Evolutionary conservation across 2,888 invertebrate species (phyloP).

Genomic region (Sinohyriopsis cumingii): DNA sequence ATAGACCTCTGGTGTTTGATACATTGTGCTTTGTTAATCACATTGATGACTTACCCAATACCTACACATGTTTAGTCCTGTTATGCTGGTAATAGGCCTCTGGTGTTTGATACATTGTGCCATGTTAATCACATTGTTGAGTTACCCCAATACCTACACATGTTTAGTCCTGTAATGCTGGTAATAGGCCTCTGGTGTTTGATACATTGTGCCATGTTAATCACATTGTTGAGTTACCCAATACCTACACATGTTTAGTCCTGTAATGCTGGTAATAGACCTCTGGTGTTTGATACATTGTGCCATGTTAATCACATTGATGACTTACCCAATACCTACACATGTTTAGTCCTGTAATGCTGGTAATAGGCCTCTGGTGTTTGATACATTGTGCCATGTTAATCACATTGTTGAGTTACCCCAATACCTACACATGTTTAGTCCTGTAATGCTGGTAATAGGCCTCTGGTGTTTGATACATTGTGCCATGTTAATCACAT

Average conservation of each 20-base stretch:
- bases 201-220: too few species aligned
- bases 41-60: neutral
- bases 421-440: constrained; percentile 24
- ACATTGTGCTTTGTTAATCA: too few species aligned
- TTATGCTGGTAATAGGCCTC: constrained; percentile 24
- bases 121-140: too few species aligned
- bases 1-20: constrained; percentile 30
- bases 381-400: too few species aligned
- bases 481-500: too few species aligned
- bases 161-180: constrained; percentile 23
- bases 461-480: constrained; percentile 29
- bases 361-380: constrained; percentile 30
- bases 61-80: constrained; percentile 29
- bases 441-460: constrained; percentile 27
- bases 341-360: constrained; percentile 25
- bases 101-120: constrained; percentile 36
- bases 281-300: constrained; percentile 32
- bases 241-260: constrained; percentile 26
- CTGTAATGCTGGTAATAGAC: constrained; percentile 26
- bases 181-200: constrained; percentile 31
- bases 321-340: constrained; percentile 10
- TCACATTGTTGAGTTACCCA: too few species aligned
- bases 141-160: constrained; percentile 15
- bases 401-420: too few species aligned
- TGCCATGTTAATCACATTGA: too few species aligned